A percentile compares a stretch with the other conserved stretches of the same genome.
Conservation (phyloP, 2,888 invertebrate species). For the Pristionchus fissidentatus region DNA sequence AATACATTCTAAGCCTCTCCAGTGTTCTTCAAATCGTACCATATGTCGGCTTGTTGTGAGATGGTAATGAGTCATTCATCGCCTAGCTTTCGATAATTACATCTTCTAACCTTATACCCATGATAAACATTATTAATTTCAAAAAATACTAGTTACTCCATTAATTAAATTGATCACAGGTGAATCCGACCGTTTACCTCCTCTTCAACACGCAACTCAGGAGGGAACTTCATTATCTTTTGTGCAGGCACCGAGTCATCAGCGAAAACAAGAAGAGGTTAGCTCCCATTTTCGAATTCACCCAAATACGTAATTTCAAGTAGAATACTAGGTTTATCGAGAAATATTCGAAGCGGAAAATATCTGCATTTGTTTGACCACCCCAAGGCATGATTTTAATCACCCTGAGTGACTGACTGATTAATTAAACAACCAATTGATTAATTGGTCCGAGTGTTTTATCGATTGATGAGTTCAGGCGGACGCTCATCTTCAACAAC, state of each 20-base stretch:
- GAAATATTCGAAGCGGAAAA: too few species aligned
- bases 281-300: too few species aligned
- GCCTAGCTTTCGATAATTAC: not conserved
- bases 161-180: slow-evolving; percentile 48
- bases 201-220: slow-evolving; percentile 72
- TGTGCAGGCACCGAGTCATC: slow-evolving; percentile 64
- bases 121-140: too few species aligned
- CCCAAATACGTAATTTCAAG: too few species aligned
- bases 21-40: too few species aligned
- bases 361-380: not conserved
- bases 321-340: not conserved
- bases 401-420: not conserved
- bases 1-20: too few species aligned
- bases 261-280: slow-evolving; percentile 46
- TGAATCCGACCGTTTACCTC: slow-evolving; percentile 73
- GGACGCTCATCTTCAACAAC: slow-evolving; percentile 48
- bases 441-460: not conserved
- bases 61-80: not conserved
- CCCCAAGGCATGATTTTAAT: not conserved
- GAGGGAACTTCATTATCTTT: slow-evolving; percentile 67
- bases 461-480: too few species aligned
- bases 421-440: not conserved
- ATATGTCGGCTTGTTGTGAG: too few species aligned
- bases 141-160: not conserved
- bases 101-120: too few species aligned